Base-by-base conservation (phyloP, 1,140 invertebrate genomes). In the Bacillus rossius region DNA sequence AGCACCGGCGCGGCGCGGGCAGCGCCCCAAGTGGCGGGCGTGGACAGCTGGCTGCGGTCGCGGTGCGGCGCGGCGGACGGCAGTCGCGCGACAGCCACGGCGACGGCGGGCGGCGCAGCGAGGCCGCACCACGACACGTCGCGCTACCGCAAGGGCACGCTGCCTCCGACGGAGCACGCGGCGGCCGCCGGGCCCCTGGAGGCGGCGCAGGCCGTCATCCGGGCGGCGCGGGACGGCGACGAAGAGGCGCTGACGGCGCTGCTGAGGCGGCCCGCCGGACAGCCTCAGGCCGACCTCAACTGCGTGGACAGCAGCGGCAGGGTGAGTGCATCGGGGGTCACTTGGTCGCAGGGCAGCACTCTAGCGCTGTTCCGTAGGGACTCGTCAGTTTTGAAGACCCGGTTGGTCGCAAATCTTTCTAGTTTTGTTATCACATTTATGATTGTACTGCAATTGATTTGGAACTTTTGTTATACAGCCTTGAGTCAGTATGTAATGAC, bases 181-280 rank as follows among this genome's bases (percentile, higher is more conserved):
- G 16, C 52, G 25, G 23, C 16, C 38, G 17, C 42, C 52, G 23
- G n/a, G 51, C 14, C 23, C 19, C 26, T 38, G 19, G 34, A 34
- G 17, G 58, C 53, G 40, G 25, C 37, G 34, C 20, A 48, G 55
- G 65, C 62, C 10, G 63, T 72, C 3, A 62, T 73, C 16, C 61
- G 65, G 48, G 72, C 72, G 7, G 71, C 71, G 20, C 65, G 69
- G 42, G 72, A 73, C 60, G 70, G 65, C 5, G 72, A 73, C 42
- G 72, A 73, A 47, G 16, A 43, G 4, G 40, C 52, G n/a, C 52
- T 47, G 34, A 16, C 16, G n/a, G n/a, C 20, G 45, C 8, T 13
- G 8, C 1, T 57, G 8, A 45, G 26, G 16, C 2, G 17, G 53
- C 17, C 37, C 3, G 1, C 45, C 40, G 55, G 20, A 1, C 2